Evolutionary conservation across 2,113 vertebrate species (phyloP), one percentile per base, ranked within the genome.

Genomic region (Hemichromis elongatus): DNA sequence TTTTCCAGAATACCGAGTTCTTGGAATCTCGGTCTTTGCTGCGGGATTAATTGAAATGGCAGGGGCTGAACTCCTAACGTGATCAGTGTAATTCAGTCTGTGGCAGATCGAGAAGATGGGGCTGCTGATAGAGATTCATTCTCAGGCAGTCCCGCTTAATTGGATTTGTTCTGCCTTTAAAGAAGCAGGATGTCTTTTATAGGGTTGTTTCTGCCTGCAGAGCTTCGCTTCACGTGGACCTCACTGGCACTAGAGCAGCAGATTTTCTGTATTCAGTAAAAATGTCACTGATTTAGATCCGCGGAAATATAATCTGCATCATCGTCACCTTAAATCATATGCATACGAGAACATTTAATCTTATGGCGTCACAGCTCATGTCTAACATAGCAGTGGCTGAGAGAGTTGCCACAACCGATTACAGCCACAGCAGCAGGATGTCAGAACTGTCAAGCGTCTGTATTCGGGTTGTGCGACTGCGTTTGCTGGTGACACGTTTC

Each of bases 31-130:
- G 2, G 30, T 35, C 40, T 21, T 7, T n/a, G 70, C 82, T 7
- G 84, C 9, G 3, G 84, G 85, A 87, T 73, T 82, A 89, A 89
- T 83, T 81, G 77, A 81, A 59, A 18, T 3, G 11, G 50, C 68
- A 18, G 4, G 5, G 10, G 45, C 45, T 8, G 70, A 52, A 52
- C 45, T 75, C 26, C 70, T 75, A n/a, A 75, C 3, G 21, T 1
- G 68, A 81, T 88, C 77, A 6, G 3, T 9, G 84, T 53, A 85
- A 87, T 87, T 87, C 55, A 35, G 82, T 66, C 61, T 79, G 14
- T 52, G 70, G 37, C 75, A 5, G 75, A 85, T 85, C 0, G 12
- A 77, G 63, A n/a, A 19, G 85, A 85, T 78, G 26, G 80, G 56
- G 68, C 85, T 1, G 13, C 53, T 68, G 85, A 85, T 77, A n/a